Base-by-base conservation (phyloP, 2,888 invertebrate species). In the Flexamia atlantica region DNA sequence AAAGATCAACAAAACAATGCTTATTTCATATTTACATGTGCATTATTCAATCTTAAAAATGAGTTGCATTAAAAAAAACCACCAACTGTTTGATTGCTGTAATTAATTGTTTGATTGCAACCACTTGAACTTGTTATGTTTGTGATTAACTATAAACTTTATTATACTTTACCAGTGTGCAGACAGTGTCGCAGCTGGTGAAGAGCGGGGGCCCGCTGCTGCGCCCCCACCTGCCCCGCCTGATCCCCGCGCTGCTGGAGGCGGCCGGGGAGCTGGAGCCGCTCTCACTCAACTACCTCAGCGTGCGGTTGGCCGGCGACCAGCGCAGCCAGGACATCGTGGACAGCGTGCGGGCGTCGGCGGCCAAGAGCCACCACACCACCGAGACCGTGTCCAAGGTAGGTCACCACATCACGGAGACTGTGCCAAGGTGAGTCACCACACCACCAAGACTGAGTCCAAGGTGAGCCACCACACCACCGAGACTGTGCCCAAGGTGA, bases 221-320 rank as follows among this genome's bases (percentile, higher is more conserved):
- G 17, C 95, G 95, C 85, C 96, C 97, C 0, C 97, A 97, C 90
- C 91, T 98, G 80, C 92, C 95, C 0, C 92, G 93, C 76, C 91
- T 98, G 81, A 95, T 98, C 86, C 96, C 97, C 0, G 96, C 97
- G 10, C 90, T 98, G 81, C 91, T 98, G 74, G 95, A 95, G 88
- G 96, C 98, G 9, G 96, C 97, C 0, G 96, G 97, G 0, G 98
- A 98, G 88, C 91, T 97, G 57, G 98, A 98, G 90, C 95, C 95
- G 0, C 92, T 94, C 7, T 94, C 95, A 87, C 91, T 97, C 70
- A 95, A 96, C 32, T 95, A 97, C 90, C 90, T 97, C 84, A 96
- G 97, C 86, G 95, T 95, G 0, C 93, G 94, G 60, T 90, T 91
- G 84, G 94, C 93, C 5, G 93, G 93, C 0, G 94, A 95, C 87